Percentiles rank a stretch among this genome's conserved stretches.
These are phyloP conservation scores for Ochropacha duplaris DNA, from an alignment of 2,888 invertebrate species.

Conservation along the genomic window DNA sequence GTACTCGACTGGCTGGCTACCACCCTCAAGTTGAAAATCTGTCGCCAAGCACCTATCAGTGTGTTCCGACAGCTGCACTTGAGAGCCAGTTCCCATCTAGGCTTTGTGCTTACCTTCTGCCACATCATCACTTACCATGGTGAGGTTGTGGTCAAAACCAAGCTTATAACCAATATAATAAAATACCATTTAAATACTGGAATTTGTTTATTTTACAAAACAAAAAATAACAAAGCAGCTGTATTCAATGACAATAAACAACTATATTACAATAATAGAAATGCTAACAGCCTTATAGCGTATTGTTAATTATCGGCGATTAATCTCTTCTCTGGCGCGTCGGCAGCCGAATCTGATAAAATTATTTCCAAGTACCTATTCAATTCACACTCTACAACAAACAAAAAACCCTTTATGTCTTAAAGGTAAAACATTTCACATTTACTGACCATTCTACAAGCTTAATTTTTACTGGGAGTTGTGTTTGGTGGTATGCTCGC, in stretches of 20 bases:
- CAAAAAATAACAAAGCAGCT: conserved; percentile 40
- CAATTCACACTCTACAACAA: conserved; percentile 36
- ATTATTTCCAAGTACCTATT: conserved; percentile 31
- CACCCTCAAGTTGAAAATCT: no score
- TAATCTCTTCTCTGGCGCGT: conserved; percentile 8
- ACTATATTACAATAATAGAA: conserved; percentile 21
- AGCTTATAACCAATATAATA: not conserved
- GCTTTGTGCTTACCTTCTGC: no score
- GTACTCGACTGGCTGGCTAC: no score
- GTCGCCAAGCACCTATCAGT: no score
- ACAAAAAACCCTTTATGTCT: conserved; percentile 59
- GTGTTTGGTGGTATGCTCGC: conserved; percentile 54
- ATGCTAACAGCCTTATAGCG: conserved; percentile 21
- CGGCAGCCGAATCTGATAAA: conserved; percentile 16
- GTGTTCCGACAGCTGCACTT: no score
- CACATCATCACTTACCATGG: not conserved
- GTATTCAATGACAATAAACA: conserved; percentile 22
- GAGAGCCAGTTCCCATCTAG: no score
- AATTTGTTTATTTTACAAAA: conserved; percentile 74
- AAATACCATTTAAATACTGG: conserved; percentile 35
- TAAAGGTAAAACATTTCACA: conserved; percentile 69
- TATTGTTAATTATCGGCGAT: not conserved
- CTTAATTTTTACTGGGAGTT: conserved; percentile 61
- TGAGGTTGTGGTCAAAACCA: not conserved
- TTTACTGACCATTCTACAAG: conserved; percentile 45